Conservation (phyloP, 2,113 vertebrate genomes). For the Vombatus ursinus region DNA sequence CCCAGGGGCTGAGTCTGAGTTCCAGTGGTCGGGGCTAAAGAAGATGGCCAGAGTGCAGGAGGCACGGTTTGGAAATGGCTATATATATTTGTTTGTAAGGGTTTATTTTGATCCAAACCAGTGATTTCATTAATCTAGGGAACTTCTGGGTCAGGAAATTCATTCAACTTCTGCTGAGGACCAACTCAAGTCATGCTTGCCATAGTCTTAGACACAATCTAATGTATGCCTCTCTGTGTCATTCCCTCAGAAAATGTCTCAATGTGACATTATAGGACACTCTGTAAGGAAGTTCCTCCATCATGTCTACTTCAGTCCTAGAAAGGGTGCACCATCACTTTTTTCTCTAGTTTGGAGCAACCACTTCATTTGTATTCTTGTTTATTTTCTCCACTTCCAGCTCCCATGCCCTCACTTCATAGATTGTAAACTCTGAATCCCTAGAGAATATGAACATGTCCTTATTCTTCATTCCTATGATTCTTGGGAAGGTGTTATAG, state of each 20-base stretch:
- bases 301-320: background rate
- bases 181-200: background rate
- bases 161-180: background rate
- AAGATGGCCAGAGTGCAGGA: background rate
- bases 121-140: background rate
- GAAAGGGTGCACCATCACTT: background rate
- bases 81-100: background rate
- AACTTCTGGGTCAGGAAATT: background rate
- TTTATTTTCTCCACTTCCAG: background rate
- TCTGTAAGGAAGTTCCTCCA: background rate
- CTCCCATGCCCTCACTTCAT: background rate
- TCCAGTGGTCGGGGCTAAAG: background rate
- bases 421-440: background rate
- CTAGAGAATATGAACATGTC: background rate
- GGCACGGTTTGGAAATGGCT: background rate
- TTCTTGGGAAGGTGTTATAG: background rate
- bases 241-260: background rate
- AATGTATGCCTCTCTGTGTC: background rate
- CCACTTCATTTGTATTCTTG: background rate
- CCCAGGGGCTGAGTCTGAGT: background rate
- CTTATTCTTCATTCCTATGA: background rate
- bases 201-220: background rate
- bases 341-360: background rate
- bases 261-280: background rate
- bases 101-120: background rate